Evolutionary conservation across 2,888 invertebrate genomes (phyloP).

Genomic region (Eledone cirrhosa): DNA sequence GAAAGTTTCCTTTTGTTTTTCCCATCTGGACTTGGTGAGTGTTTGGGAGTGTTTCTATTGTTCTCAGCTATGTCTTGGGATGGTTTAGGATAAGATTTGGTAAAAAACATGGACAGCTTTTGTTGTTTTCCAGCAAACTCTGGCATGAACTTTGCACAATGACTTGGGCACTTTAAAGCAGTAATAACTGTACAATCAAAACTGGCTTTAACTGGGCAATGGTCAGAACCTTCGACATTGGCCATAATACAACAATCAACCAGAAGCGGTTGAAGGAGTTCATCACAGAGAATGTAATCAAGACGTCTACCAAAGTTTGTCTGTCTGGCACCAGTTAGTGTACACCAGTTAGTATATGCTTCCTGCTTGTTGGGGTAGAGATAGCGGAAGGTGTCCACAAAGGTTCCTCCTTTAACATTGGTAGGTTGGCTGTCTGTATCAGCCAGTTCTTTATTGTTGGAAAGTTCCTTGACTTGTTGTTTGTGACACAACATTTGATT

Average conservation of each 20-base stretch:
- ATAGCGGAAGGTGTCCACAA: conserved; percentile 68
- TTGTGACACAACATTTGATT: conserved; percentile 57
- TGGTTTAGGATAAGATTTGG: conserved; percentile 36
- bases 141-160: conserved; percentile 68
- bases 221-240: conserved; percentile 69
- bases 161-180: conserved; percentile 59
- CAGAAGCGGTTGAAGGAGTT: conserved; percentile 47
- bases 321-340: conserved; percentile 65
- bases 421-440: conserved; percentile 43
- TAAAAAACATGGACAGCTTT: conserved; percentile 59
- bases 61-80: background rate
- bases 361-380: conserved; percentile 65
- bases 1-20: background rate
- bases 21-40: background rate
- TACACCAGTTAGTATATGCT: conserved; percentile 70
- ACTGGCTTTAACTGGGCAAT: conserved; percentile 69
- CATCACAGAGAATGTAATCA: conserved; percentile 69
- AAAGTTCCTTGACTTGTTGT: conserved; percentile 43
- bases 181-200: conserved; percentile 50
- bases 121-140: conserved; percentile 68
- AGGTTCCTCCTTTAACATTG: conserved; percentile 49
- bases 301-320: conserved; percentile 70
- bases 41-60: background rate
- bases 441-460: conserved; percentile 34
- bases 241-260: conserved; percentile 56